Conservation (phyloP, 1,140 invertebrate species). For the Mesaphorura yosii region DNA sequence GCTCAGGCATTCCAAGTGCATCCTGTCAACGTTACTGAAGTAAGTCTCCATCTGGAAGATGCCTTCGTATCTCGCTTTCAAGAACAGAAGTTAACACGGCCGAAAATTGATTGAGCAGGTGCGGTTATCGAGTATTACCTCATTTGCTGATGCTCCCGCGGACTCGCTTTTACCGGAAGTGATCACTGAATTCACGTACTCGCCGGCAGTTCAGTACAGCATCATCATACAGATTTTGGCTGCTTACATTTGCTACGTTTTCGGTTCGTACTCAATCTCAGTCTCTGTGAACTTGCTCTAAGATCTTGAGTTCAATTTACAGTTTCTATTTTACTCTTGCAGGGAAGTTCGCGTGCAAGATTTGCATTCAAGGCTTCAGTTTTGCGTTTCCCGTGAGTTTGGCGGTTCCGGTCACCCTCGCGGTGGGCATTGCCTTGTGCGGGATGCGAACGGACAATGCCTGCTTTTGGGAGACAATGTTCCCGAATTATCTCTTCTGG, state of each 20-base stretch:
- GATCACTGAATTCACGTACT: slow-evolving; percentile 19
- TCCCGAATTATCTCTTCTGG: slow-evolving; percentile 82
- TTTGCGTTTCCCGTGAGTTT: slow-evolving; percentile 90
- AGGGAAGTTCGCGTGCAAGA: slow-evolving; percentile 91
- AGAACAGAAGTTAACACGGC: too few species aligned
- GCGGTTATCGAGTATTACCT: too few species aligned
- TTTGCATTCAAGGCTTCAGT: slow-evolving; percentile 89
- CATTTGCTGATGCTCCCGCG: slow-evolving; percentile 29
- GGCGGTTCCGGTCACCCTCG: slow-evolving; percentile 77
- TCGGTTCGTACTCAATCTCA: slow-evolving; percentile 44
- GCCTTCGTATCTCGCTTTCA: too few species aligned
- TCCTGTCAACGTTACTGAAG: slow-evolving; percentile 63
- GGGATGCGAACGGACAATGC: slow-evolving; percentile 71
- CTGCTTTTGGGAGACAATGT: slow-evolving; percentile 70
- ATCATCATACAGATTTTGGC: slow-evolving; percentile 68
- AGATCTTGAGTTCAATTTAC: slow-evolving; percentile 4
- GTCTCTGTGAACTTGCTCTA: background rate
- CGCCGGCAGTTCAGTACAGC: slow-evolving; percentile 44
- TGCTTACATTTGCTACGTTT: slow-evolving; percentile 78
- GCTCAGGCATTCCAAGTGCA: slow-evolving; percentile 61
- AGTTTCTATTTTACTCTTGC: slow-evolving; percentile 19
- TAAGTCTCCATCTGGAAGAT: slow-evolving; percentile 32
- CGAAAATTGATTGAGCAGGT: too few species aligned
- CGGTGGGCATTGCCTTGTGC: slow-evolving; percentile 74
- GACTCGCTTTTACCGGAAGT: slow-evolving; percentile 28